Evolutionary conservation across 2,888 invertebrate genomes (phyloP), one percentile per base, ranked within the genome.

Genomic region (Nemotelus pantherinus): DNA sequence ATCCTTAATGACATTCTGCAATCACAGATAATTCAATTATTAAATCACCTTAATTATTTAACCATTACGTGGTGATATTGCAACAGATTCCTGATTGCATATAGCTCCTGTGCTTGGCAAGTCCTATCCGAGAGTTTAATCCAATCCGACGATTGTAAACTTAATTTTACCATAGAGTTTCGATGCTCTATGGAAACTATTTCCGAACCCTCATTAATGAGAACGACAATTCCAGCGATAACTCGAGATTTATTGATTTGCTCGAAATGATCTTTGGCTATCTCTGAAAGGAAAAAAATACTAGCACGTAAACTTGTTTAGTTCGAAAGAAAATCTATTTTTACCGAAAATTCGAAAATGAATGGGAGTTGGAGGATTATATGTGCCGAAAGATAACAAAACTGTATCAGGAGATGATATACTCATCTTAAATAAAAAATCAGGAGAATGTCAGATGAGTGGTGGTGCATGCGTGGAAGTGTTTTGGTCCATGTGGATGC

Each of bases 261-360:
- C 82, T 95, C 92, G 41, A 97, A 90, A 85, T 94, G 92, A 88
- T 98, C 97, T 83, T 93, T 90, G 0, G 97, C 98, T 82, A 98
- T 91, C 90, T 98, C 98, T 97, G 57, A 60, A 79, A 77, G 9
- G 58, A 75, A 50, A 78, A 80, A 64, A 80, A 65, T n/a, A 3
- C 5, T 7, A 39, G 39, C 41, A 3, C 9, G 2, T 7, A 25
- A 39, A 2, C 6, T 7, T 7, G 3, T 3, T 70, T 53, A n/a
- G 41, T 25, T 3, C 4, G 10, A 55, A 48, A n/a, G n/a, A 50
- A 39, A 67, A 25, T 5, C 43, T 63, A 7, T 41, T 41, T 92
- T 91, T 90, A 97, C 98, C 97, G 88, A 99, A 97, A 95, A 98
- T 94, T 85, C 98, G 90, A 80, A 99, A 89, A 88, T 99, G 99